Evolutionary conservation across 1,140 invertebrate genomes (phyloP).

Genomic region (Coenobita brevimanus): DNA sequence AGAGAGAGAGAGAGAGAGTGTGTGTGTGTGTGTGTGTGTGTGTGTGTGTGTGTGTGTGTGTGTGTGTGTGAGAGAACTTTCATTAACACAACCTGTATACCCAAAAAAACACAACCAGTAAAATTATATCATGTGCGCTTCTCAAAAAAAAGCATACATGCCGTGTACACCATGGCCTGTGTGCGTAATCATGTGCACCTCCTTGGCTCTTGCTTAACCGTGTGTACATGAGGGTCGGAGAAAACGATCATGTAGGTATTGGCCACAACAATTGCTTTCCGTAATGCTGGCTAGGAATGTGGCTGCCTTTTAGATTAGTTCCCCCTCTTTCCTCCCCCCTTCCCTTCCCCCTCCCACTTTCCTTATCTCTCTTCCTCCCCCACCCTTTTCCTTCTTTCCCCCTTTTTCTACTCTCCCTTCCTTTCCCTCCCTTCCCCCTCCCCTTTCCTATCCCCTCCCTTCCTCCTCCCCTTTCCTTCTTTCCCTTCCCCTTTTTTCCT

Average conservation of each 20-base stretch:
- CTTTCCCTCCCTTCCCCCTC: not conserved
- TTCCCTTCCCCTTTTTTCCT: constrained; percentile 33
- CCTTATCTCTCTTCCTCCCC: not conserved
- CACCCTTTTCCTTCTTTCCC: not conserved
- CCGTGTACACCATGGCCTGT: no score
- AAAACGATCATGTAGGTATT: no score
- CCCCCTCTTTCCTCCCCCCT: not conserved
- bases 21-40: constrained; percentile 13
- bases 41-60: constrained; percentile 20
- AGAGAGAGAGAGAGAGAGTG: not conserved
- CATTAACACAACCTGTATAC: not conserved
- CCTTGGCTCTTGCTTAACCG: no score
- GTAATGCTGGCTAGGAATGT: no score
- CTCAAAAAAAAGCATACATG: constrained; percentile 4
- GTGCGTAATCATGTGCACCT: no score
- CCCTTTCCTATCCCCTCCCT: not conserved
- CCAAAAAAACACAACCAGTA: not conserved
- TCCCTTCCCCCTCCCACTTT: no score
- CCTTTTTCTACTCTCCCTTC: not conserved
- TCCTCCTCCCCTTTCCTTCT: not conserved
- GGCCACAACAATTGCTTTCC: no score
- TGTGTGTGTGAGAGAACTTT: not conserved
- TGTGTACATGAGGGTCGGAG: no score
- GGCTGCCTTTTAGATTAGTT: no score
- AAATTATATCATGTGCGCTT: no score